These are phyloP conservation scores for Drosophila baimaii DNA, from an alignment of 1,140 invertebrate genomes.

Conservation along the genomic window DNA sequence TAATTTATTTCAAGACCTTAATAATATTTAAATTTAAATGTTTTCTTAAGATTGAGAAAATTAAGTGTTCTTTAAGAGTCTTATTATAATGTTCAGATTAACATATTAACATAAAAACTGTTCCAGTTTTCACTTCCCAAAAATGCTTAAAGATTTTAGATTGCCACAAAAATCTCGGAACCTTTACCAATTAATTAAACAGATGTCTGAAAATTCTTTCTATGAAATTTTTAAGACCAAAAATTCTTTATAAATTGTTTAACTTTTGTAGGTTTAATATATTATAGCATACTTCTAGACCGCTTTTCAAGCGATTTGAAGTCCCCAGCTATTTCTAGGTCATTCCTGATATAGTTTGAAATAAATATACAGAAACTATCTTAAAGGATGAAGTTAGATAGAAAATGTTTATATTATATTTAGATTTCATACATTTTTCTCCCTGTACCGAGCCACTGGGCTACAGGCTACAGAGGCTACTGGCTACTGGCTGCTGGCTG, in stretches of 20 bases:
- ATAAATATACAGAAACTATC: background rate
- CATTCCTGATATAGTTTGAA: background rate
- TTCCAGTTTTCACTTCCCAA: too few relatives aligned
- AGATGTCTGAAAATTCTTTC: background rate
- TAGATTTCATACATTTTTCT: background rate
- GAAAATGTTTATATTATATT: too few relatives aligned
- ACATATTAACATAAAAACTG: too few relatives aligned
- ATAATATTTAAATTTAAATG: background rate
- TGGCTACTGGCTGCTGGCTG: slow-evolving; percentile 36
- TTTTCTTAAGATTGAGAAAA: background rate
- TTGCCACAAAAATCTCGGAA: too few relatives aligned
- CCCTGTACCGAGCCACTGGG: slow-evolving; percentile 3
- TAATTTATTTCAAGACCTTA: background rate
- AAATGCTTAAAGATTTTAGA: too few relatives aligned
- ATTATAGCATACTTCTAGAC: too few relatives aligned
- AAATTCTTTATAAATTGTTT: background rate
- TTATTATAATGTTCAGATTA: too few relatives aligned
- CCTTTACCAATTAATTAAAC: too few relatives aligned
- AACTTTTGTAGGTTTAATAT: background rate
- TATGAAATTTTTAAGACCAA: background rate
- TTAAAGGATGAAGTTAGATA: too few relatives aligned
- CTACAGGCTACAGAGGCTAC: too few relatives aligned
- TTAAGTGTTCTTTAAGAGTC: background rate
- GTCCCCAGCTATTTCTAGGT: background rate
- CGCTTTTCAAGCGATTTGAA: background rate